Percentiles rank a stretch among this genome's conserved stretches.
These are phyloP conservation scores for Novumbra hubbsi DNA, from an alignment of 2,797 vertebrate species.

Conservation along the genomic window DNA sequence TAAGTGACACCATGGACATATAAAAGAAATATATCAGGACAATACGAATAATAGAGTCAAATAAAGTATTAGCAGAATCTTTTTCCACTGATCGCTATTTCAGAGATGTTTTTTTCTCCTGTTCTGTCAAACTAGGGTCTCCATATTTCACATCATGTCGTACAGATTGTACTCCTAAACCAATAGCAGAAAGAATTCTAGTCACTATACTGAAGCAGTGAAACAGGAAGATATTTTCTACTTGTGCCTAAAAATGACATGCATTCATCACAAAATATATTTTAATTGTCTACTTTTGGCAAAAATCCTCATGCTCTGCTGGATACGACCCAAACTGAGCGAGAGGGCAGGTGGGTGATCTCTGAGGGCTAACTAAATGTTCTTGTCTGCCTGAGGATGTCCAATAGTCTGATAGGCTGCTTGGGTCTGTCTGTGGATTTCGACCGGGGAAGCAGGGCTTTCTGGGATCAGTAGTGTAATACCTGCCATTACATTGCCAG, in stretches of 20 bases:
- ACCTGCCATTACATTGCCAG: constrained; percentile 54
- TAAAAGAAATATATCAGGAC: constrained; percentile 22
- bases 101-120: constrained; percentile 42
- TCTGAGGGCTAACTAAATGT: constrained; percentile 59
- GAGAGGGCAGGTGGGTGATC: constrained; percentile 53
- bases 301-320: background rate
- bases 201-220: background rate
- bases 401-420: constrained; percentile 10
- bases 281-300: background rate
- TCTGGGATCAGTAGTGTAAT: constrained; percentile 52
- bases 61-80: constrained; percentile 47
- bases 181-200: constrained; percentile 10
- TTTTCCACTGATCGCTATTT: background rate
- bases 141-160: constrained; percentile 37
- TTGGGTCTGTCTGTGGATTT: constrained; percentile 48
- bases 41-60: constrained; percentile 43
- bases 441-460: constrained; percentile 39
- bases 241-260: too few relatives aligned
- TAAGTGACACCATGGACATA: constrained; percentile 50
- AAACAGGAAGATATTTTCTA: background rate
- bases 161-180: constrained; percentile 59
- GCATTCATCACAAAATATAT: too few relatives aligned
- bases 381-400: constrained; percentile 33
- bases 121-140: constrained; percentile 48
- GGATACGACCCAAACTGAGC: constrained; percentile 42